phyloP scores from a whole-genome alignment of 2,888 invertebrate species.

The Helobdella robusta region DNA sequence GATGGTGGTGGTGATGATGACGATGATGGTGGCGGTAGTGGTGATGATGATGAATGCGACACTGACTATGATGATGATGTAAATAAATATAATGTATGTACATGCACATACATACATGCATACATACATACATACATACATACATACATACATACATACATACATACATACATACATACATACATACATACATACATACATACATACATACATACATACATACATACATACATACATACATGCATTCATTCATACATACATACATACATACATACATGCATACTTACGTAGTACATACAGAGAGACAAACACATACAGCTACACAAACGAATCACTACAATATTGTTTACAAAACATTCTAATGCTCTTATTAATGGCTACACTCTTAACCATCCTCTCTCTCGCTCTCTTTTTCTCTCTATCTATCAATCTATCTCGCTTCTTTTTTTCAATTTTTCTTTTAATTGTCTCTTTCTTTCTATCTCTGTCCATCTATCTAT shows the following conservation, averaged over 20 bases:
- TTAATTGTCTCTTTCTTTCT: too few relatives aligned
- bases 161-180: background rate
- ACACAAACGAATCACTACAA: too few relatives aligned
- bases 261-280: conserved; percentile 4
- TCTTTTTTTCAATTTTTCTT: too few relatives aligned
- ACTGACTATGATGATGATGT: too few relatives aligned
- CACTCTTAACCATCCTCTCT: too few relatives aligned
- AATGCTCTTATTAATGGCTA: too few relatives aligned
- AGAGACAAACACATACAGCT: conserved; percentile 11
- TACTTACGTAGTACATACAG: background rate
- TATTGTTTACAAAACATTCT: too few relatives aligned
- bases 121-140: background rate
- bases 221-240: conserved; percentile 9
- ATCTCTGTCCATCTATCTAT: too few relatives aligned
- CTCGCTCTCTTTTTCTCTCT: too few relatives aligned
- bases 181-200: background rate
- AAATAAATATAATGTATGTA: too few relatives aligned
- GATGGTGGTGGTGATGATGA: conserved; percentile 15
- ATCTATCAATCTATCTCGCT: too few relatives aligned
- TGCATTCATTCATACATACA: background rate
- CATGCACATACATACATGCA: conserved; percentile 7
- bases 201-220: conserved; percentile 5
- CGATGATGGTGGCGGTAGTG: background rate
- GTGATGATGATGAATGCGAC: too few relatives aligned
- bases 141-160: background rate